A percentile compares a stretch with the other conserved stretches of the same genome.
These are phyloP conservation scores for Himantopus leucocephalus DNA, from an alignment of 2,113 vertebrate genomes.

Conservation along the genomic window DNA sequence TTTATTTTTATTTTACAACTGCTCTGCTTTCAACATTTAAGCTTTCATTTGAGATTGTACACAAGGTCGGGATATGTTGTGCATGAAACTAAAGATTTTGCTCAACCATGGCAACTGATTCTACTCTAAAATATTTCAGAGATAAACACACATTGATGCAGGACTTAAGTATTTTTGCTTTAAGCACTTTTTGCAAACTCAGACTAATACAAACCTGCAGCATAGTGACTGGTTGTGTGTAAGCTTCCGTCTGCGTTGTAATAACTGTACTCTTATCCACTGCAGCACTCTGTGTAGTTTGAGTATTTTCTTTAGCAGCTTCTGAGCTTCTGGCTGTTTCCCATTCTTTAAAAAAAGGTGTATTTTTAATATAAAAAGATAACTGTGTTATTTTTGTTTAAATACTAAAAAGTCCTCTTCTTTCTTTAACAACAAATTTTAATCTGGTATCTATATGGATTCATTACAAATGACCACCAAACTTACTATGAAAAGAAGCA, in stretches of 20 bases:
- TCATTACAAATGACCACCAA: background rate
- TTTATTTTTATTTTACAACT: background rate
- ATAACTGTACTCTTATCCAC: slow-evolving; percentile 78
- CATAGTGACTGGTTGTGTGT: slow-evolving; percentile 91
- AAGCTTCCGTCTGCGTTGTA: slow-evolving; percentile 86
- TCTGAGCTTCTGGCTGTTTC: slow-evolving; percentile 88
- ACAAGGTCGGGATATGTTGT: background rate
- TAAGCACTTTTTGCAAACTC: background rate
- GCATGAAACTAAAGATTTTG: background rate
- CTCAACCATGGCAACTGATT: background rate
- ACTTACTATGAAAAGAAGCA: background rate
- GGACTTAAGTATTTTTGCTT: background rate
- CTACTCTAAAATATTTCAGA: background rate
- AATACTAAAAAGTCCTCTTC: background rate
- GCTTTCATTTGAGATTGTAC: background rate
- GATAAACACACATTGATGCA: background rate
- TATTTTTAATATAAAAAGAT: background rate
- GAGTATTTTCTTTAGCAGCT: slow-evolving; percentile 77
- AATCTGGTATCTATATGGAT: background rate
- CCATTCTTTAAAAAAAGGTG: slow-evolving; percentile 82
- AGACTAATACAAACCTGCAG: slow-evolving; percentile 84
- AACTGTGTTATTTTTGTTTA: background rate
- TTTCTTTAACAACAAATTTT: background rate
- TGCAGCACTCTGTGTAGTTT: slow-evolving; percentile 71
- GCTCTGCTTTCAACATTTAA: background rate